Conservation (phyloP, 2,888 invertebrate genomes). For the Epinotia ramella region DNA sequence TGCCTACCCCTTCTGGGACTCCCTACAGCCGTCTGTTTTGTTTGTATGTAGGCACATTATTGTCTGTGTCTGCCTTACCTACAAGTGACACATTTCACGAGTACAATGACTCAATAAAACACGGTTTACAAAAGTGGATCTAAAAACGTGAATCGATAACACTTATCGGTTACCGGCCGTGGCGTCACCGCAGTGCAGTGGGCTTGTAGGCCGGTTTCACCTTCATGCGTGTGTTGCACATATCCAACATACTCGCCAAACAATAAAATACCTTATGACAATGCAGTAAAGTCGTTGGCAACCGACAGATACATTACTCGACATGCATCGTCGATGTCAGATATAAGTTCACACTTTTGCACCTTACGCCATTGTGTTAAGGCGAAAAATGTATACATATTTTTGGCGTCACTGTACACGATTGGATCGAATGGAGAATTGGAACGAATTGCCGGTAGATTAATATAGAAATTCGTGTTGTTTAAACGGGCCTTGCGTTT, state of each 20-base stretch:
- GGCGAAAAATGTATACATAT: background rate
- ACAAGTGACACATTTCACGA: conserved; percentile 14
- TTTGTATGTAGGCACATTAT: background rate
- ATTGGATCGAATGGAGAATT: conserved; percentile 22
- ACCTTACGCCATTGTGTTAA: background rate
- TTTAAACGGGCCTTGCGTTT: background rate
- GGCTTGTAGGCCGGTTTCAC: conserved; percentile 42
- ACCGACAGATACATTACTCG: background rate
- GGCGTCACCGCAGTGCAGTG: conserved; percentile 42
- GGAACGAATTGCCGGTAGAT: conserved; percentile 34
- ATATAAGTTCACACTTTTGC: background rate
- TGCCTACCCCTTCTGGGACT: too few relatives aligned
- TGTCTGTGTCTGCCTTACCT: background rate
- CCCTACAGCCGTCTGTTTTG: too few relatives aligned
- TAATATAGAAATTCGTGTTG: conserved; percentile 24
- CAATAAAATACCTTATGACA: conserved; percentile 4
- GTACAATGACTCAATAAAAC: conserved; percentile 20
- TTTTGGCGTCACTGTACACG: background rate
- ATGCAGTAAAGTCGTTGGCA: background rate
- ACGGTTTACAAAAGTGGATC: conserved; percentile 20
- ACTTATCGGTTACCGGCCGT: conserved; percentile 31
- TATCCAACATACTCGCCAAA: background rate
- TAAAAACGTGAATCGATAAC: conserved; percentile 32
- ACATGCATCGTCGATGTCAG: background rate
- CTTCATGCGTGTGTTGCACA: conserved; percentile 37